Evolutionary conservation across 2,888 invertebrate species (phyloP).

Genomic region (Xylocampa areola): DNA sequence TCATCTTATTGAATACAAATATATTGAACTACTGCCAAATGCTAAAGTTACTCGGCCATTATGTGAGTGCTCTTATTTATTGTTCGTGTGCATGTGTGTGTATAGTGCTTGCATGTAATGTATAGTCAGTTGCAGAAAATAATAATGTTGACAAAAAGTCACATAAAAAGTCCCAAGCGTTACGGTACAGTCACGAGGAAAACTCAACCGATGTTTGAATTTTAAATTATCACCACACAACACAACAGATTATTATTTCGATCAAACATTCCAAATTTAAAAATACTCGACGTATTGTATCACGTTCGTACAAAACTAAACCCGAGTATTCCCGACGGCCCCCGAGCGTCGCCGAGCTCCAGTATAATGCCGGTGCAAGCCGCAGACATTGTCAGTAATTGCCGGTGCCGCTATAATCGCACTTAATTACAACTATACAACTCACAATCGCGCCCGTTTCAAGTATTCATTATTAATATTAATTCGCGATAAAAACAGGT

Average conservation of each 20-base stretch:
- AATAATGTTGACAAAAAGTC: conserved; percentile 53
- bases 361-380: conserved; percentile 65
- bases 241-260: conserved; percentile 33
- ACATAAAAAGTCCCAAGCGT: conserved; percentile 30
- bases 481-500: conserved; percentile 85
- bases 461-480: conserved; percentile 87
- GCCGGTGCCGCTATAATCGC: conserved; percentile 83
- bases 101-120: conserved; percentile 27
- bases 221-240: conserved; percentile 25
- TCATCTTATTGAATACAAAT: conserved; percentile 72
- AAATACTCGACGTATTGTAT: conserved; percentile 45
- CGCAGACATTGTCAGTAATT: conserved; percentile 82
- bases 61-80: conserved; percentile 60
- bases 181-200: conserved; percentile 43
- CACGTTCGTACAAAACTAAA: conserved; percentile 30
- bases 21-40: conserved; percentile 73
- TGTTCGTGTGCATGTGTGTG: conserved; percentile 33
- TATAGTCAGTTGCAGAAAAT: conserved; percentile 47
- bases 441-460: conserved; percentile 84
- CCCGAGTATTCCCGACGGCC: conserved; percentile 43
- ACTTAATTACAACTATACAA: conserved; percentile 86
- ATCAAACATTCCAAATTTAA: conserved; percentile 49
- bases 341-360: conserved; percentile 57
- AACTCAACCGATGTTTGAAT: conserved; percentile 16
- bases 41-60: conserved; percentile 66